A percentile compares a stretch with the other conserved stretches of the same genome.
phyloP scores from a whole-genome alignment of 1,140 invertebrate species.

The Camponotus vicinus region DNA sequence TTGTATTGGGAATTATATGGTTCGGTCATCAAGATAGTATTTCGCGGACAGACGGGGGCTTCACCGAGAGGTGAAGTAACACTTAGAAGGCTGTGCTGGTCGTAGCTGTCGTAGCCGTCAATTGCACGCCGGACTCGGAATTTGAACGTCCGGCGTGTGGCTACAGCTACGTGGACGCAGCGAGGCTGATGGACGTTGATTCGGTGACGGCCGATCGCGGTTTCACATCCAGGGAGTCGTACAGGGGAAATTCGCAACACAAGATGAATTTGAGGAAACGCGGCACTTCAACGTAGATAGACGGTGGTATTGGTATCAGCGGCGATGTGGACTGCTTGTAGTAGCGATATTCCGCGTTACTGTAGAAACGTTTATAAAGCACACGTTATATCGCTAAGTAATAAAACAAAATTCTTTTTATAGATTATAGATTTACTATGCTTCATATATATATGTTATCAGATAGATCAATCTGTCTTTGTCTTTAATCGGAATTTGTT shows the following conservation, averaged over 20 bases:
- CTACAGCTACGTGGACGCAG: constrained; percentile 92
- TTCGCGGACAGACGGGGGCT: background rate
- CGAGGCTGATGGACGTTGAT: constrained; percentile 91
- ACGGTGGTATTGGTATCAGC: constrained; percentile 94
- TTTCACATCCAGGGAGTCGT: constrained; percentile 91
- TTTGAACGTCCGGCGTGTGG: constrained; percentile 85
- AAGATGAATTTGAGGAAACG: constrained; percentile 92
- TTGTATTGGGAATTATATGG: background rate
- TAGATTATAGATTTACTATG: too few relatives aligned
- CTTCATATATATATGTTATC: too few relatives aligned
- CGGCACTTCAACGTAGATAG: constrained; percentile 94
- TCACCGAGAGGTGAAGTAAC: background rate
- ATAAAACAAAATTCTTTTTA: background rate
- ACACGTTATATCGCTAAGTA: background rate
- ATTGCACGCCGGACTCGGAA: constrained; percentile 82
- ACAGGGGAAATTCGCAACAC: constrained; percentile 95
- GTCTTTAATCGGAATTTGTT: too few relatives aligned
- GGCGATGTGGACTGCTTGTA: constrained; percentile 96
- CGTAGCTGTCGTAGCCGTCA: constrained; percentile 66
- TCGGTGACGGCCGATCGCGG: constrained; percentile 90
- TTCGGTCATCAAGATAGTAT: background rate
- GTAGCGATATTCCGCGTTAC: constrained; percentile 93
- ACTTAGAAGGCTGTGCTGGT: constrained; percentile 70
- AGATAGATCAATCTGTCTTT: too few relatives aligned
- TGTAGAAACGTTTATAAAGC: constrained; percentile 80